A percentile compares a stretch with the other conserved stretches of the same genome.
Evolutionary conservation across 2,113 vertebrate species (phyloP).

Genomic region (Zosterops lateralis): DNA sequence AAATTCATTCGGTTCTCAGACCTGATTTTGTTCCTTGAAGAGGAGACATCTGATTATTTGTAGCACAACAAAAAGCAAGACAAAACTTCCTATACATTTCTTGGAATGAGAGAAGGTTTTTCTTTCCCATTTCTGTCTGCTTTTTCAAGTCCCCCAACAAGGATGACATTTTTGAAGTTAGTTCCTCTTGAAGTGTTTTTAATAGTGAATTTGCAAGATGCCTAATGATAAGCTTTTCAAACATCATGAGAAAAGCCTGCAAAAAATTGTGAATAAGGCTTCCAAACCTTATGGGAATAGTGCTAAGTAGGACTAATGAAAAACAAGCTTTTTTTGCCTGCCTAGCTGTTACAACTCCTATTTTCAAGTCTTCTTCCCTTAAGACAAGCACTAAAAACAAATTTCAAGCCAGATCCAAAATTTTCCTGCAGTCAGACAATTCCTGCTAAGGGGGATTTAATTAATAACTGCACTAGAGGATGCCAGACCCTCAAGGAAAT

Average conservation of each 20-base stretch:
- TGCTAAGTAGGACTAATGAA: conserved; percentile 29
- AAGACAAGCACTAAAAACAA: conserved; percentile 12
- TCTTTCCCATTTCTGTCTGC: neutral
- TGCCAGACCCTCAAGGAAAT: neutral
- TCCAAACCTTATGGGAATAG: neutral
- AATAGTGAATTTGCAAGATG: conserved; percentile 11
- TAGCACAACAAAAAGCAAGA: neutral
- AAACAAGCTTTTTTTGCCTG: neutral
- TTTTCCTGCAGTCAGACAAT: neutral
- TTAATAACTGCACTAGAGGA: neutral
- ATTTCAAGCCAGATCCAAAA: conserved; percentile 8
- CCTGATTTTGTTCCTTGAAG: neutral
- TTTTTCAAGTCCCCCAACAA: neutral
- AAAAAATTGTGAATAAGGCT: conserved; percentile 9
- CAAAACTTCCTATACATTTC: neutral
- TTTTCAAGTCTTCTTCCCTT: conserved; percentile 11
- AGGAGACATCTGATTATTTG: neutral
- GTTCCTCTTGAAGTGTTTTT: neutral
- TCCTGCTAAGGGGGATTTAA: neutral
- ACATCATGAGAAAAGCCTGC: neutral
- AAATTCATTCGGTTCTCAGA: neutral
- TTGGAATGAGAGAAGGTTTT: neutral
- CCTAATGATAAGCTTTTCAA: neutral
- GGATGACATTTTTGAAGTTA: neutral
- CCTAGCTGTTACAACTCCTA: neutral